These are phyloP conservation scores for Orussus abietinus DNA, from an alignment of 1,140 invertebrate species.

Conservation along the genomic window DNA sequence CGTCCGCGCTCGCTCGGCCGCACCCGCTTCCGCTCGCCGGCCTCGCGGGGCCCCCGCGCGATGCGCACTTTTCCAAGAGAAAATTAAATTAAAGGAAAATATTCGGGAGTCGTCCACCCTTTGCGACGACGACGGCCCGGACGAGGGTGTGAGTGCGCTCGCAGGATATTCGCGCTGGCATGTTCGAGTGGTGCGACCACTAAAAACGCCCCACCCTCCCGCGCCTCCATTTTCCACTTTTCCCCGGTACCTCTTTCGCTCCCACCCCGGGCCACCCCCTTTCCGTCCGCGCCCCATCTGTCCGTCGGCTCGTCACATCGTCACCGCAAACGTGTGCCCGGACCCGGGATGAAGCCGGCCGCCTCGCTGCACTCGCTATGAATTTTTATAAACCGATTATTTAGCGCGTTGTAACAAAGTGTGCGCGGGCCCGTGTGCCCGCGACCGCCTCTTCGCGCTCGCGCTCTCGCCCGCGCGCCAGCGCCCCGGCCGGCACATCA, in stretches of 20 bases:
- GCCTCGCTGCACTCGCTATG: slow-evolving; percentile 21
- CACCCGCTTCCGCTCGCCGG: slow-evolving; percentile 4
- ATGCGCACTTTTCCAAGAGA: slow-evolving; percentile 14
- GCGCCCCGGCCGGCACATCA: slow-evolving; percentile 36
- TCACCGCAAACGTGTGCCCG: slow-evolving; percentile 3
- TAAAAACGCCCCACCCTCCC: slow-evolving; percentile 26
- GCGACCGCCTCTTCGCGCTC: neutral
- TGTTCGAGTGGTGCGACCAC: slow-evolving; percentile 28
- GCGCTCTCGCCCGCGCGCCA: too few relatives aligned
- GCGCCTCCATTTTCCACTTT: slow-evolving; percentile 16
- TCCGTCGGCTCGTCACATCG: slow-evolving; percentile 15
- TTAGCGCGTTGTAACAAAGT: slow-evolving; percentile 37
- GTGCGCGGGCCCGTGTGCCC: neutral
- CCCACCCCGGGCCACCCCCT: slow-evolving; percentile 3
- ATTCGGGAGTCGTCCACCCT: slow-evolving; percentile 23
- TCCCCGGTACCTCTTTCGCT: slow-evolving; percentile 14
- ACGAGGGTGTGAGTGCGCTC: slow-evolving; percentile 2
- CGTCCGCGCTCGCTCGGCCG: slow-evolving; percentile 5
- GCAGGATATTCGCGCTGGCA: slow-evolving; percentile 24
- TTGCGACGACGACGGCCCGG: slow-evolving; percentile 17
- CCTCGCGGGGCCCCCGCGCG: slow-evolving; percentile 18
- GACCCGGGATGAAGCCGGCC: slow-evolving; percentile 13
- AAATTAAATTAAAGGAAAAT: slow-evolving; percentile 35
- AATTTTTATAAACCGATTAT: slow-evolving; percentile 48
- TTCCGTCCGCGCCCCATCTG: slow-evolving; percentile 13